Evolutionary conservation across 2,797 vertebrate genomes (phyloP).

Genomic region (Lagodon rhomboides): DNA sequence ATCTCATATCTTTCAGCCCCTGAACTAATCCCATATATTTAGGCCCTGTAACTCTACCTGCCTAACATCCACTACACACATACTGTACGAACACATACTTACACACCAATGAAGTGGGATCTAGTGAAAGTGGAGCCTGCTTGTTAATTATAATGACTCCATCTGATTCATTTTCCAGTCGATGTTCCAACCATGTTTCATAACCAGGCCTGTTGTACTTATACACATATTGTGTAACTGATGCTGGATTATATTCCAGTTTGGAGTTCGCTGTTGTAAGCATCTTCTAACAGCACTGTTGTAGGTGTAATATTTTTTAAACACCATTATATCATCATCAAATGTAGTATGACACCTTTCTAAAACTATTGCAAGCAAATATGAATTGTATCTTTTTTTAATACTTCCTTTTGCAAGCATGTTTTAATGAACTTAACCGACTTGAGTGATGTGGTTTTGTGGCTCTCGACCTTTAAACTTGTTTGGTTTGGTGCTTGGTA

Average conservation of each 20-base stretch:
- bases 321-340: neutral
- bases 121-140: slow-evolving; percentile 41
- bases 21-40: slow-evolving; percentile 15
- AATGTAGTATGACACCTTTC: neutral
- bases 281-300: neutral
- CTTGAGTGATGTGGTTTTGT: neutral
- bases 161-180: slow-evolving; percentile 38
- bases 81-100: slow-evolving; percentile 4
- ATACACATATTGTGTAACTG: slow-evolving; percentile 17
- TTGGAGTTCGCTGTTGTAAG: slow-evolving; percentile 4
- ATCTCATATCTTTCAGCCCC: neutral
- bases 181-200: slow-evolving; percentile 32
- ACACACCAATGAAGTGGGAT: slow-evolving; percentile 20
- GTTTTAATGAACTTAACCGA: neutral
- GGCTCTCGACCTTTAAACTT: neutral
- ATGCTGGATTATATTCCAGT: slow-evolving; percentile 18
- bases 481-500: neutral
- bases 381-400: neutral
- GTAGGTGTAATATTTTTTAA: neutral
- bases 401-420: neutral
- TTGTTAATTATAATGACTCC: slow-evolving; percentile 40
- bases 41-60: slow-evolving; percentile 42
- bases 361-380: neutral
- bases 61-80: slow-evolving; percentile 13
- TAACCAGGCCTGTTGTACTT: slow-evolving; percentile 42